These are phyloP conservation scores for Emys orbicularis DNA, from an alignment of 2,797 vertebrate species.

Conservation along the genomic window DNA sequence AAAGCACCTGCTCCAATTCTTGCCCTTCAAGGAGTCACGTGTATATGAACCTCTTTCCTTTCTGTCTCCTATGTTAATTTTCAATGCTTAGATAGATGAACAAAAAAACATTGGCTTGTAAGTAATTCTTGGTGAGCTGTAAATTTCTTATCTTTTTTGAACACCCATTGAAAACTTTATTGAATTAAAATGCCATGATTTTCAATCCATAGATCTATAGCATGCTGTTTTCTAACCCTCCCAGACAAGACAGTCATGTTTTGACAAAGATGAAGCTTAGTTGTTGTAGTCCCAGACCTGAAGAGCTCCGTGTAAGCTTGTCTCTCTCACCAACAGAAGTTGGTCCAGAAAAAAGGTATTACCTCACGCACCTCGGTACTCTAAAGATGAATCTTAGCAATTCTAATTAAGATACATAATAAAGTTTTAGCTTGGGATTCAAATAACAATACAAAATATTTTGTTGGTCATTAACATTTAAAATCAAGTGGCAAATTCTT, in stretches of 20 bases:
- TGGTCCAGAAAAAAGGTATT: background rate
- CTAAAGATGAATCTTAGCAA: background rate
- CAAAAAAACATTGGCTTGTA: fast-evolving
- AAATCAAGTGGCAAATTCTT: background rate
- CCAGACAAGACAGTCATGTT: background rate
- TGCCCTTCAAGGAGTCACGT: background rate
- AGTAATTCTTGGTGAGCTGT: fast-evolving
- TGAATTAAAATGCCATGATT: background rate
- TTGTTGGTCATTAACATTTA: background rate
- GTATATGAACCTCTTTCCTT: background rate
- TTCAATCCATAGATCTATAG: background rate
- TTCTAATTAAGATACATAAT: background rate
- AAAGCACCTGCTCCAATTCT: background rate
- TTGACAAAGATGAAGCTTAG: background rate
- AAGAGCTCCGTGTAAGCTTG: too few relatives aligned
- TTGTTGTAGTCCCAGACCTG: background rate
- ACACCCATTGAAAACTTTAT: fast-evolving
- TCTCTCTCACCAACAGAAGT: background rate
- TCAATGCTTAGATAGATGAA: background rate
- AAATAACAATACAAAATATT: background rate
- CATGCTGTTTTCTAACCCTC: background rate
- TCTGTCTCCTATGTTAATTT: fast-evolving
- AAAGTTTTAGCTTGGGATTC: background rate
- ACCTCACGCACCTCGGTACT: background rate
- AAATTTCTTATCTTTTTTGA: background rate